A percentile compares a stretch with the other conserved stretches of the same genome.
Conservation (phyloP, 2,113 vertebrate species). For the Sisor rabdophorus region DNA sequence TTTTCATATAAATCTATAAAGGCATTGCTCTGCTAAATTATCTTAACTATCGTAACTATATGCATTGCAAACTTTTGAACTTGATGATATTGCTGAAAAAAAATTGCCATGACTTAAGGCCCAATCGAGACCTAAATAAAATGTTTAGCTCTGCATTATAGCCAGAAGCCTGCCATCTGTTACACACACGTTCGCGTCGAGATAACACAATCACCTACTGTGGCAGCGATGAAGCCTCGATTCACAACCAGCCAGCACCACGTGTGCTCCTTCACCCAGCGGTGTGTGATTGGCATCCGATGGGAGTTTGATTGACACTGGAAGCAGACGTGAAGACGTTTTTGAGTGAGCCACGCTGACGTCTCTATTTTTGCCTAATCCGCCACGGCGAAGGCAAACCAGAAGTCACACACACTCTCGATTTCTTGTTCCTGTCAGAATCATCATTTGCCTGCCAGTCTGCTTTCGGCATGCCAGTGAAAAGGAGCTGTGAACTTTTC, state of each 20-base stretch:
- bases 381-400: conserved; percentile 23
- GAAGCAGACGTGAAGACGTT: conserved; percentile 33
- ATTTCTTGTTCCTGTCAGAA: conserved; percentile 44
- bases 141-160: conserved; percentile 14
- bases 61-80: neutral
- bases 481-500: conserved; percentile 48
- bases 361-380: conserved; percentile 28
- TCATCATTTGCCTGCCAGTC: conserved; percentile 47
- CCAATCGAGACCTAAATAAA: neutral
- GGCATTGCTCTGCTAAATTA: no score
- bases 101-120: neutral
- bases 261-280: conserved; percentile 37
- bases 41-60: neutral
- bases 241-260: conserved; percentile 33
- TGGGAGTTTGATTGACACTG: conserved; percentile 48
- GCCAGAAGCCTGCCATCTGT: conserved; percentile 37
- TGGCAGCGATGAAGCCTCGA: conserved; percentile 15
- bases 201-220: conserved; percentile 27
- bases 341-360: conserved; percentile 43
- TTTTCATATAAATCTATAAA: no score
- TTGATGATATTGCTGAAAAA: neutral
- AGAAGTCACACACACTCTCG: conserved; percentile 22
- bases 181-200: conserved; percentile 13
- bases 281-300: conserved; percentile 43
- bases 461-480: conserved; percentile 31